Percentiles rank a stretch among this genome's conserved stretches.
Evolutionary conservation across 2,888 invertebrate species (phyloP).

Genomic region (Microctonus brassicae): DNA sequence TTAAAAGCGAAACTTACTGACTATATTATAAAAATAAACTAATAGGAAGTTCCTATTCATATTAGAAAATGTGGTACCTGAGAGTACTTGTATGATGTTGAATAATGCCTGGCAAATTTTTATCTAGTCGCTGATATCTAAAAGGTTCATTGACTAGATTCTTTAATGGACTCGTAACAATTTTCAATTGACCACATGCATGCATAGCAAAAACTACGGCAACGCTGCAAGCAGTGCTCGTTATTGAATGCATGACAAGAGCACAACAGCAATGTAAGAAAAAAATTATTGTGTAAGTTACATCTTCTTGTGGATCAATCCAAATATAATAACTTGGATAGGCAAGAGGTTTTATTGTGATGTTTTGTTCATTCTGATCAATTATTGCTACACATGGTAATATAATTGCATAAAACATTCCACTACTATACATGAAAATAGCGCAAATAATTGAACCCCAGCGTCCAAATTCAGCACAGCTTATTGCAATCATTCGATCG

Average conservation of each 20-base stretch:
- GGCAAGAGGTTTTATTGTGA: constrained; percentile 47
- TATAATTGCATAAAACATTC: constrained; percentile 42
- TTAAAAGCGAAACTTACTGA: too few relatives aligned
- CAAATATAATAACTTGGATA: constrained; percentile 51
- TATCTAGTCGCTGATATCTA: background rate
- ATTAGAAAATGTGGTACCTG: constrained; percentile 40
- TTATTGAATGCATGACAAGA: constrained; percentile 50
- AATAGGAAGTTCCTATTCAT: background rate
- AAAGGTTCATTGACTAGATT: constrained; percentile 32
- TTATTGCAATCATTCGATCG: constrained; percentile 45
- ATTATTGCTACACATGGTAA: constrained; percentile 41
- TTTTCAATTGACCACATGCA: constrained; percentile 49
- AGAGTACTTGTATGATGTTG: constrained; percentile 51
- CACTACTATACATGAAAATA: constrained; percentile 48
- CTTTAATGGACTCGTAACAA: constrained; percentile 36
- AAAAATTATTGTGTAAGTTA: constrained; percentile 52
- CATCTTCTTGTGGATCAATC: constrained; percentile 47
- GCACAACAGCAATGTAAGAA: constrained; percentile 48
- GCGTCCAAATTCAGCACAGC: constrained; percentile 48
- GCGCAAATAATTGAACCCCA: constrained; percentile 42
- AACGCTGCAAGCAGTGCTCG: constrained; percentile 49
- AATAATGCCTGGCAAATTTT: constrained; percentile 42
- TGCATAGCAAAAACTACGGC: constrained; percentile 54
- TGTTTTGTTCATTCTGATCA: constrained; percentile 37
- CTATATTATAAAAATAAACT: too few relatives aligned